Evolutionary conservation across 92 coral and sea anemone genomes (phyloP), one percentile per base, ranked within the genome.

Genomic region (Umimayanthus kanabou): DNA sequence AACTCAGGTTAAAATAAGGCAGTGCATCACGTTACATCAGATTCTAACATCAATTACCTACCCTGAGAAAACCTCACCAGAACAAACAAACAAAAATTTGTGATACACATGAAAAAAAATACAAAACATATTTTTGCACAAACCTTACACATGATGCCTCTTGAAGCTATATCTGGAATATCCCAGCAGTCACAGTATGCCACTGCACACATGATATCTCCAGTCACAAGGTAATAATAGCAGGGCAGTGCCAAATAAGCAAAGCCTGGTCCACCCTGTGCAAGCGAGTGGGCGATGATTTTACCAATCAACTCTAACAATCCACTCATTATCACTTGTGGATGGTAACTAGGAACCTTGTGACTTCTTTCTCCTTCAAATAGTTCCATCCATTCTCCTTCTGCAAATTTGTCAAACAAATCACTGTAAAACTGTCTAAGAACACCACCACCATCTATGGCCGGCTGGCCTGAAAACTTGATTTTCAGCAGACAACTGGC

Each of bases 361-460:
- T 86, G 84, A 14, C 26, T 57, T 6, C 69, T 25, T 67, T 86
- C 89, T 37, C 94, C 92, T 61, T 85, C 85, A 89, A 89, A 89
- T 70, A 89, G 73, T 40, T 80, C 85, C 45, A 89, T 61, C 73
- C 28, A 58, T 39, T 89, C 74, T 47, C 89, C 90, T 49, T 70
- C 76, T 29, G 72, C 86, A 45, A 94, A 47, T 39, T 87, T 80
- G 43, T 89, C 80, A 61, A 90, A 92, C 39, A 90, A 53, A 76
- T 91, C 93, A 47, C 92, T 81, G 75, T 82, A 92, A n/a, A 92
- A 89, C 85, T 94, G 94, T 65, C 95, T 87, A 61, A 79, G 66
- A 8, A 94, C 93, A 29, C 94, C 98, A 76, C 94, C 98, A 76
- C 95, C 95, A 39, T 89, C 94, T 58, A 92, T 85, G 22, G 93